A percentile compares a stretch with the other conserved stretches of the same genome.
Conservation (phyloP, 2,888 invertebrate genomes). For the Eilema depressum region DNA sequence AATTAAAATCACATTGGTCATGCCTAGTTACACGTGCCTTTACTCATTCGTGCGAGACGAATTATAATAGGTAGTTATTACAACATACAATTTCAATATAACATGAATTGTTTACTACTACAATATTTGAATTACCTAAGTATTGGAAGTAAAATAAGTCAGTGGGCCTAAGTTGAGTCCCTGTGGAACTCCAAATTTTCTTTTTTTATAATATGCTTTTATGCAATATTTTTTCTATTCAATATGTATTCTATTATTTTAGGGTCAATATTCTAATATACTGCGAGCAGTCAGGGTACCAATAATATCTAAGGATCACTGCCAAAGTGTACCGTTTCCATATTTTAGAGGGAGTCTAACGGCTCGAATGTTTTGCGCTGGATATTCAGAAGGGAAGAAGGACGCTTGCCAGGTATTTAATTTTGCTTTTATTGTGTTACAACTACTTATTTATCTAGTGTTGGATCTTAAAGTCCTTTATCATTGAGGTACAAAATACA, state of each 20-base stretch:
- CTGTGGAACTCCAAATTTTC: neutral
- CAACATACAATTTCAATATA: neutral
- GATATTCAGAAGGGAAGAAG: slow-evolving; percentile 74
- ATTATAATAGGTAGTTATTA: neutral
- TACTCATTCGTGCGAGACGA: neutral
- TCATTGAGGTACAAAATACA: neutral
- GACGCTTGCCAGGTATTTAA: slow-evolving; percentile 81
- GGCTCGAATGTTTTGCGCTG: slow-evolving; percentile 83
- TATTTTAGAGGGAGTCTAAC: slow-evolving; percentile 77
- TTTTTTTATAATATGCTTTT: neutral
- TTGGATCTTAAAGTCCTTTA: neutral
- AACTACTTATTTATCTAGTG: neutral
- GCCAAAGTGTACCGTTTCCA: slow-evolving; percentile 77
- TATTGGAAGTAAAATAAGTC: neutral
- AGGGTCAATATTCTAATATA: slow-evolving; percentile 78
- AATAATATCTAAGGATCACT: slow-evolving; percentile 76
- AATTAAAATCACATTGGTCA: slow-evolving; percentile 49
- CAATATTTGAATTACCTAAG: neutral
- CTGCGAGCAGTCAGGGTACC: slow-evolving; percentile 78
- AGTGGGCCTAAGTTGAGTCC: neutral
- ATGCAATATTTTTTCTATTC: neutral
- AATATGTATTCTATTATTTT: slow-evolving; percentile 37
- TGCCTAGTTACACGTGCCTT: slow-evolving; percentile 51
- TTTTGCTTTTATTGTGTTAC: neutral
- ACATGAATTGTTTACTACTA: neutral